Evolutionary conservation across 1,140 invertebrate genomes (phyloP), one percentile per base, ranked within the genome.

Genomic region (Meteorus sp.): DNA sequence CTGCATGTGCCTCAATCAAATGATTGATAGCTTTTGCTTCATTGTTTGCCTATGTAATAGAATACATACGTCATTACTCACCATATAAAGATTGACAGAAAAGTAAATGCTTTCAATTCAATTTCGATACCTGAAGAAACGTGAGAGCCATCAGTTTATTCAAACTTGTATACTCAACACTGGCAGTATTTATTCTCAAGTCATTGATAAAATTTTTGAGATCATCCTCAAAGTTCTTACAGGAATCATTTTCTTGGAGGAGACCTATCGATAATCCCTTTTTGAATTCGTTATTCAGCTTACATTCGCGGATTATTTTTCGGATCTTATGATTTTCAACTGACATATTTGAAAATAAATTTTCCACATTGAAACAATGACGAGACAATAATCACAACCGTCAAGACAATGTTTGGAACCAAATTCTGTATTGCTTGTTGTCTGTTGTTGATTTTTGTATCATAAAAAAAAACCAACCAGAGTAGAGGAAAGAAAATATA

Each of bases 51-150:
- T 50, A 17, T n/a, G 9, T 19, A 20, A 39, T 15, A n/a, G 37
- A 6, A 39, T 39, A 39, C 37, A 39, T n/a, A n/a, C n/a, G n/a
- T n/a, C n/a, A n/a, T n/a, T n/a, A n/a, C n/a, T n/a, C n/a, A n/a
- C 5, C 13, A 39, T n/a, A 39, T 13, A 53, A 56, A 1, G 60
- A 56, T 51, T 48, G 4, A 29, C 41, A 33, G 15, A 29, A 43
- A 56, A 48, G 23, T 51, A 15, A 47, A 37, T 15, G 57, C 56
- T 66, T 56, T n/a, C n/a, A n/a, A n/a, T n/a, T n/a, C n/a, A n/a
- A n/a, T n/a, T n/a, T n/a, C n/a, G n/a, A n/a, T n/a, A 78, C 76
- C 61, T 67, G 58, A 23, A 79, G 67, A 53, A 67, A 69, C 25
- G 48, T 61, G 2, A 67, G 15, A 5, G 76, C 76, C 15, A 75